Evolutionary conservation across 2,797 vertebrate genomes (phyloP).

Genomic region (Falco peregrinus): DNA sequence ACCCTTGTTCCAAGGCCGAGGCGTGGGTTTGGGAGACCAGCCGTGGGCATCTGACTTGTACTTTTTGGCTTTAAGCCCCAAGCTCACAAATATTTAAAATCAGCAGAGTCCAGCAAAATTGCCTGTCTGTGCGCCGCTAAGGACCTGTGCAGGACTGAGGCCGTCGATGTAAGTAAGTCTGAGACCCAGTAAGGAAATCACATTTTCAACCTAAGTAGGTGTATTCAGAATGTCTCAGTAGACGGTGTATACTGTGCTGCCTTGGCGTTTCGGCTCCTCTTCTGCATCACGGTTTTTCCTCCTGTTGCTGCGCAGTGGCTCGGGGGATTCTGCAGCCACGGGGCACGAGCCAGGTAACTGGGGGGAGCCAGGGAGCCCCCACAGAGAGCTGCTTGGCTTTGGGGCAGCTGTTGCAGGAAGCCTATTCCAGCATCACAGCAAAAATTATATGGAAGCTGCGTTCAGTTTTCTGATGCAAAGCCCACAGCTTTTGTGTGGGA

Average conservation of each 20-base stretch:
- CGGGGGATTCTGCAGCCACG: neutral
- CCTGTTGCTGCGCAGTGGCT: neutral
- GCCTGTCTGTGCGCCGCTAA: neutral
- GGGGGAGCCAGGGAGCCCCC: neutral
- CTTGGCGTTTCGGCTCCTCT: neutral
- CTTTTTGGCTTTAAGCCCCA: neutral
- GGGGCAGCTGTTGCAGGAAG: neutral
- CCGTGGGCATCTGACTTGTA: neutral
- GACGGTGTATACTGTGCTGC: accelerated
- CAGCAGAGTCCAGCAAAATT: neutral
- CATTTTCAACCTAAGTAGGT: neutral
- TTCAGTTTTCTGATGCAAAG: neutral
- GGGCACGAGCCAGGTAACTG: accelerated
- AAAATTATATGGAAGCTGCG: neutral
- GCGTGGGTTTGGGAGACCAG: neutral
- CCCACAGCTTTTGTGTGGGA: conserved; percentile 19
- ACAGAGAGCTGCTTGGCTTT: neutral
- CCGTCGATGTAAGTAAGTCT: neutral
- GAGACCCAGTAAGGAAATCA: neutral
- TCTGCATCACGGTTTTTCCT: neutral
- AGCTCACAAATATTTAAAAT: neutral
- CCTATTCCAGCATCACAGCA: neutral
- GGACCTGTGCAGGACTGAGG: neutral
- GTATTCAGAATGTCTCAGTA: neutral
- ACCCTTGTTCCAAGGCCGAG: neutral